These are phyloP conservation scores for Coenonympha arcania DNA, from an alignment of 2,888 invertebrate species.

Conservation along the genomic window DNA sequence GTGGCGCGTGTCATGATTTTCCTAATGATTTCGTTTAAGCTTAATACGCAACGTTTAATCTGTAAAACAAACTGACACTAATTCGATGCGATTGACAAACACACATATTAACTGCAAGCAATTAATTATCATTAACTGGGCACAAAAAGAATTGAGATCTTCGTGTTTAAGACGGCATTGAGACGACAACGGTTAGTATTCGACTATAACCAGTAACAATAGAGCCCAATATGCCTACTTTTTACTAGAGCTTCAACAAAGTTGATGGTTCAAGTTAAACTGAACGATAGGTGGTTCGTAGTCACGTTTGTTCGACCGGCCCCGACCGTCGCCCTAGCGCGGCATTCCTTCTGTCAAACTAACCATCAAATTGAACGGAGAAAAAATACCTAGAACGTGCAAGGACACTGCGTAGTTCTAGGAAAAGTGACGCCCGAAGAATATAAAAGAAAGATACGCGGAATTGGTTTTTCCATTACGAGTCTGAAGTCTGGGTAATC, in stretches of 20 bases:
- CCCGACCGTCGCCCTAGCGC: conserved; percentile 57
- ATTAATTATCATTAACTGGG: conserved; percentile 66
- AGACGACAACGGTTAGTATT: conserved; percentile 68
- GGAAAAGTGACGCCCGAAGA: conserved; percentile 22
- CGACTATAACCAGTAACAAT: conserved; percentile 43
- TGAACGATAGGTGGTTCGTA: conserved; percentile 43
- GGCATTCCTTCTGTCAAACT: conserved; percentile 68
- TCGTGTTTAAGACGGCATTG: conserved; percentile 69
- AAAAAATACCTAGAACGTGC: conserved; percentile 50
- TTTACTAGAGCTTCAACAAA: conserved; percentile 28
- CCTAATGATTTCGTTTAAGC: not conserved
- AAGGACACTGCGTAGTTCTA: conserved; percentile 43
- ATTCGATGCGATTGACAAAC: conserved; percentile 61
- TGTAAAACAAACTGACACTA: conserved; percentile 46
- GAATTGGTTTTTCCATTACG: conserved; percentile 12
- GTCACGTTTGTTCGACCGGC: conserved; percentile 61
- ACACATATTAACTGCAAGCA: conserved; percentile 56
- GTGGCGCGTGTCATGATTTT: not conserved
- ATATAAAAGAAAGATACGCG: conserved; percentile 9
- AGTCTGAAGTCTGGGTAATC: conserved; percentile 8
- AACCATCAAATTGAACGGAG: conserved; percentile 51
- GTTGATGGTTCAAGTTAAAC: conserved; percentile 36
- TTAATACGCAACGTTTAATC: conserved; percentile 8
- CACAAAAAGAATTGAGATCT: conserved; percentile 57
- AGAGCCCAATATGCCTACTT: conserved; percentile 29